phyloP scores from a whole-genome alignment of 2,113 vertebrate genomes.

The Tachysurus vachellii region DNA sequence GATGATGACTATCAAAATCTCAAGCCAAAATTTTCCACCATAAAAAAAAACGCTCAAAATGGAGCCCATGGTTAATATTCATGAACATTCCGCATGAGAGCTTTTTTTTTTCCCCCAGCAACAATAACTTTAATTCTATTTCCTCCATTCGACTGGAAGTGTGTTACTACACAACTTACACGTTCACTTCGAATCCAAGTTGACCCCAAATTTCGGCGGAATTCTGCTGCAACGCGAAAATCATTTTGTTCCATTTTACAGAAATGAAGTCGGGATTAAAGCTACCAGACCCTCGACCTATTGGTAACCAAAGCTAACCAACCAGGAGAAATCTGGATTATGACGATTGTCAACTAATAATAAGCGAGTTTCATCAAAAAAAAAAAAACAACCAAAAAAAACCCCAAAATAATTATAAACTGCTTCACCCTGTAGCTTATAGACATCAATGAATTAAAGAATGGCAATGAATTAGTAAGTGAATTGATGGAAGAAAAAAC shows the following conservation, averaged over 20 bases:
- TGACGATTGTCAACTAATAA: not conserved
- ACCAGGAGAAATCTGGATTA: not conserved
- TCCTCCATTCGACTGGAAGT: not conserved
- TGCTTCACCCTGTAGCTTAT: not conserved
- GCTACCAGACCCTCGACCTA: not conserved
- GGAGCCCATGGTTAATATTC: constrained; percentile 34
- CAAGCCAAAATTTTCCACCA: not conserved
- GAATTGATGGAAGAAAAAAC: not conserved
- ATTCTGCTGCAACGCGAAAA: not conserved
- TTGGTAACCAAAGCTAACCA: not conserved
- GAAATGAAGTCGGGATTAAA: not conserved
- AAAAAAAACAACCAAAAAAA: too few relatives aligned
- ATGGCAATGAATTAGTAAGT: not conserved
- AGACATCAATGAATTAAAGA: not conserved
- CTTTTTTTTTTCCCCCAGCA: not conserved
- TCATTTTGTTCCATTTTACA: not conserved
- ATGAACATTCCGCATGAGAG: not conserved
- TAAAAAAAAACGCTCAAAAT: constrained; percentile 19
- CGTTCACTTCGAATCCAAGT: not conserved
- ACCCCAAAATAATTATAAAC: too few relatives aligned
- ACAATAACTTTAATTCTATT: not conserved
- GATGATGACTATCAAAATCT: not conserved
- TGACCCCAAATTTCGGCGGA: not conserved
- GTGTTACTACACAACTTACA: not conserved
- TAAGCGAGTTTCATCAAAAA: not conserved